phyloP scores from a whole-genome alignment of 2,113 vertebrate species.

The Chionis minor region DNA sequence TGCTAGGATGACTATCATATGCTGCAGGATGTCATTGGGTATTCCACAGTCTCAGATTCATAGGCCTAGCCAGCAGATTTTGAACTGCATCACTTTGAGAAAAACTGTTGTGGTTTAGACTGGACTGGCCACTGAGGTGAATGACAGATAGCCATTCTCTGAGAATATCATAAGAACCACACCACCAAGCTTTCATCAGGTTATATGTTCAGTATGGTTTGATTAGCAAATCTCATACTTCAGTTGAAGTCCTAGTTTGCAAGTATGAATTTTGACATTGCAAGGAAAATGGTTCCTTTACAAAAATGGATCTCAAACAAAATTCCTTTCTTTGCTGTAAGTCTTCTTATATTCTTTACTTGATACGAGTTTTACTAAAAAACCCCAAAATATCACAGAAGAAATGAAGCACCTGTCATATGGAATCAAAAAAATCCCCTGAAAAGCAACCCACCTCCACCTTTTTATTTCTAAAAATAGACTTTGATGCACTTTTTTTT shows the following conservation, averaged over 20 bases:
- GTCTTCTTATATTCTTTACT: not conserved
- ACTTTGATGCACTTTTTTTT: not conserved
- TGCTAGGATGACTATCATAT: not conserved
- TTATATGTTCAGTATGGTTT: not conserved
- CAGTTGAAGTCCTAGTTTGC: not conserved
- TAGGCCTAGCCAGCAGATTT: not conserved
- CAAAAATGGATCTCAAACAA: not conserved
- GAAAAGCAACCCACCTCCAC: not conserved
- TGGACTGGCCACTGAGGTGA: too few species aligned
- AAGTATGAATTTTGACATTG: not conserved
- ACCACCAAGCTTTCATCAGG: not conserved
- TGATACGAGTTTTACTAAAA: not conserved
- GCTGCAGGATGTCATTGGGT: not conserved
- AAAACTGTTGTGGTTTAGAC: not conserved
- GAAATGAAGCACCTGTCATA: not conserved
- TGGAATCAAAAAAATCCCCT: not conserved
- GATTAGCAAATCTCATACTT: not conserved
- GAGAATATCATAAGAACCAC: not conserved
- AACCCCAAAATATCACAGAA: not conserved
- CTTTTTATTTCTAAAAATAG: not conserved
- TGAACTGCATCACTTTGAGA: not conserved
- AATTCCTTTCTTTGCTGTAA: not conserved
- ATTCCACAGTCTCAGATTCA: not conserved
- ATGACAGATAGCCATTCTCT: not conserved
- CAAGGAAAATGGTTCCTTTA: not conserved